Base-by-base conservation (phyloP, 2,888 invertebrate genomes). In the Podotricha telesiphe region DNA sequence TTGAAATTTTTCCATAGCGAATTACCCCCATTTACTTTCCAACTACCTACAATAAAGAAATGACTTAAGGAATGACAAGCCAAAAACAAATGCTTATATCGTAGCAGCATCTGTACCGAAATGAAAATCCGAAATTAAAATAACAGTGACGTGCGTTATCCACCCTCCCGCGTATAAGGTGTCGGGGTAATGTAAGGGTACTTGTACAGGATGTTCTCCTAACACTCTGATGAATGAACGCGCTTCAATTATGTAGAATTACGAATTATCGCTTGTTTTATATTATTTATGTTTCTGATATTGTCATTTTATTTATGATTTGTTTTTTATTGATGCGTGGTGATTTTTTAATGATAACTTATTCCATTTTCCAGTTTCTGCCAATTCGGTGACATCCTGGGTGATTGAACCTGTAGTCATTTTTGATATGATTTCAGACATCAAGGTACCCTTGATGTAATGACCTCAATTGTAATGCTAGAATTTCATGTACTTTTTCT, bases 61-160 rank as follows among this genome's bases (percentile, higher is more conserved):
- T 42, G 22, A 42, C 11, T 17, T 8, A 47, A 34, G 15, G 62
- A 19, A 62, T 62, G 62, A 62, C 47, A 28, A 62, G 34, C 34
- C 4, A 19, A 34, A 62, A 37, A 37, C 20, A 19, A 45, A 62
- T 13, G 11, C 42, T 45, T 22, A 59, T 45, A 59, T 45, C 19
- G 28, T 6, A 13, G 37, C 67, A 61, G 67, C 67, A 67, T 42
- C 61, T 67, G 59, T 61, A 67, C 51, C 42, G 15, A 67, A 67
- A 67, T 67, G 51, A 61, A 67, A 61, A 67, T 61, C 53, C 61
- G 20, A 53, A 61, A 67, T 61, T 67, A 61, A 47, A 53, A 47
- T 53, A 67, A 61, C 45, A 22, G 53, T 67, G 67, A 67, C 67
- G 37, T 51, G 61, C 53, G 40, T n/a, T 37, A n/a, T 62, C 19